Evolutionary conservation across 2,113 vertebrate species (phyloP), one percentile per base, ranked within the genome.

Genomic region (Lutjanus erythropterus): DNA sequence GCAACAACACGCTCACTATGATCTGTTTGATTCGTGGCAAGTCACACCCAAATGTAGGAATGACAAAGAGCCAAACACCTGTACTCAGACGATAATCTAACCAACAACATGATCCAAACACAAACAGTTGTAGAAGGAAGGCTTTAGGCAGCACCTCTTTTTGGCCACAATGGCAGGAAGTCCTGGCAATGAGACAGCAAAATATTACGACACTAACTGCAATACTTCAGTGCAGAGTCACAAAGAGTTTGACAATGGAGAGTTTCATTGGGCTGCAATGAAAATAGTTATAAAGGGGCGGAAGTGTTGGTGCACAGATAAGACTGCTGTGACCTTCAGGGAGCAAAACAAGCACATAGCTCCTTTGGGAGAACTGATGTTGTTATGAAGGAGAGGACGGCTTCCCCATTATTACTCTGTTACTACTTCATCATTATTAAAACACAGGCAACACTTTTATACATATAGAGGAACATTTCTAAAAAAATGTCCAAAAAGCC

Each of bases 91-190:
- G 9, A 58, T 73, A 71, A 80, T 83, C 42, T 53, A 14, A 58
- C 14, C 37, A 8, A 50, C 25, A 68, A 65, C 58, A 49, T 83
- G 25, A 65, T 41, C 6, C 21, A 68, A 56, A 62, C 41, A 29
- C 7, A 46, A 19, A 1, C 10, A 60, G 35, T 65, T 49, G 21
- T 23, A 21, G 16, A 23, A 7, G 19, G 18, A 6, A 70, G 60
- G 55, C 25, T 71, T 47, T 21, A 16, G n/a, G 65, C 6, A 16
- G 42, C 25, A n/a, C n/a, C n/a, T n/a, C n/a, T n/a, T 9, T 12
- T 46, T 14, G 21, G 60, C 39, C 47, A 91, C 90, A 91, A 91
- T 81, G 73, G 62, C 83, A 91, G 91, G 88, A 92, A 90, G 61
- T 25, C 41, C 58, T 75, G 82, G 73, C 62, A 78, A 33, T 46